phyloP scores from a whole-genome alignment of 2,113 vertebrate species.

The Spizaetus ornatus region DNA sequence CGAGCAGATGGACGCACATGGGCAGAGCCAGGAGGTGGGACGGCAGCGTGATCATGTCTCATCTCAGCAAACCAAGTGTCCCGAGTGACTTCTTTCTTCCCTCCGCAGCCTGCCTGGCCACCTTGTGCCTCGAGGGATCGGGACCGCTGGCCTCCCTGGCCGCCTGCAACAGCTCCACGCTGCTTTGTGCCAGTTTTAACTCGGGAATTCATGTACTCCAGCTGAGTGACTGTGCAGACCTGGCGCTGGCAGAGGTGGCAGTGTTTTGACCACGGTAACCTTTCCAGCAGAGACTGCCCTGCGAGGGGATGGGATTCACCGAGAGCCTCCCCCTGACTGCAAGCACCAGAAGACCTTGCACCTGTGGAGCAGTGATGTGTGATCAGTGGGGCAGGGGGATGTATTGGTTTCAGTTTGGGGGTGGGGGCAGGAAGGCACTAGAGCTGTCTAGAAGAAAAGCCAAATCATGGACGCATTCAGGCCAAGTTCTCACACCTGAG shows the following conservation, averaged over 20 bases:
- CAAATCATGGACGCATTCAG: background rate
- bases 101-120: slow-evolving; percentile 81
- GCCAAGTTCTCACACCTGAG: background rate
- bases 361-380: rapidly evolving
- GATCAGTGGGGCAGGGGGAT: rapidly evolving
- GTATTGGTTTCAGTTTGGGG: too few relatives aligned
- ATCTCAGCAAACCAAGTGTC: background rate
- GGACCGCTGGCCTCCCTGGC: slow-evolving; percentile 85
- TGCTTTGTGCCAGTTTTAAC: slow-evolving; percentile 88
- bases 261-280: slow-evolving; percentile 50
- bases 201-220: slow-evolving; percentile 81
- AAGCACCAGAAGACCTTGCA: background rate
- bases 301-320: rapidly evolving
- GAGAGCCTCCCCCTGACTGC: rapidly evolving
- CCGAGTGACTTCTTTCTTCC: background rate
- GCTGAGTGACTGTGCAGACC: background rate
- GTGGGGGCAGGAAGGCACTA: background rate
- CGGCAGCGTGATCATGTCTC: rapidly evolving
- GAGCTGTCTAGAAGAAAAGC: background rate
- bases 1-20: rapidly evolving
- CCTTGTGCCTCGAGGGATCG: slow-evolving; percentile 79
- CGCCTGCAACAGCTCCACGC: slow-evolving; percentile 66
- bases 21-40: background rate
- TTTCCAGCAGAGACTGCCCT: background rate
- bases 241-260: slow-evolving; percentile 55